Conservation (phyloP, 2,888 invertebrate species). For the Melolontha melolontha region DNA sequence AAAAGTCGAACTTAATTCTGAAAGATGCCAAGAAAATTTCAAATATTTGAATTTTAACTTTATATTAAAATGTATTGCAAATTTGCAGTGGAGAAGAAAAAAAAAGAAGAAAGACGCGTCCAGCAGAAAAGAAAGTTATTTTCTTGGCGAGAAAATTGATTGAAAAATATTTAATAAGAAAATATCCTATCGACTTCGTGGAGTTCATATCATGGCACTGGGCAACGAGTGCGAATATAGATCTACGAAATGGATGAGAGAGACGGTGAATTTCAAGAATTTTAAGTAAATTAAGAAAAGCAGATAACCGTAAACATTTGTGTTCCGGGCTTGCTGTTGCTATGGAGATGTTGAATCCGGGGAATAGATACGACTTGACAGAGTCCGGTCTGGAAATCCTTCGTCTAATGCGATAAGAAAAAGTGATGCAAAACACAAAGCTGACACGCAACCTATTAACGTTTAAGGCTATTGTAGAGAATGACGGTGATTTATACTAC, state of each 20-base stretch:
- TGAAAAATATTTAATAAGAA: constrained; percentile 25
- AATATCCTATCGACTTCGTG: constrained; percentile 8
- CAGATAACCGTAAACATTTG: constrained; percentile 43
- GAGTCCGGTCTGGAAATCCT: constrained; percentile 42
- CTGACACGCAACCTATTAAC: constrained; percentile 42
- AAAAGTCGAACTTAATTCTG: not conserved
- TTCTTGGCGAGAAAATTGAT: constrained; percentile 17
- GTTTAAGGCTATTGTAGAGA: constrained; percentile 5
- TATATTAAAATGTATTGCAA: constrained; percentile 20
- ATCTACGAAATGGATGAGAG: not conserved
- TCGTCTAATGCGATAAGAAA: constrained; percentile 36
- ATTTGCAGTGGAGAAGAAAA: not conserved
- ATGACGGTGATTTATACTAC: no score
- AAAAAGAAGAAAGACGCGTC: not conserved
- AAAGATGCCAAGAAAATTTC: not conserved
- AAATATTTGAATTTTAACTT: constrained; percentile 20
- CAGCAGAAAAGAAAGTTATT: constrained; percentile 12
- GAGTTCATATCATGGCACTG: not conserved
- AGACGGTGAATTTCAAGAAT: constrained; percentile 25
- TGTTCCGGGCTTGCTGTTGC: constrained; percentile 37
- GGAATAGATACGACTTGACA: constrained; percentile 37
- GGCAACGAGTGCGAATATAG: not conserved
- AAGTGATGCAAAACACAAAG: constrained; percentile 40
- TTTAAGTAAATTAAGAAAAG: constrained; percentile 45
- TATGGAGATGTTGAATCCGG: constrained; percentile 39